Evolutionary conservation across 2,113 vertebrate genomes (phyloP).

Genomic region (Madoqua kirkii): DNA sequence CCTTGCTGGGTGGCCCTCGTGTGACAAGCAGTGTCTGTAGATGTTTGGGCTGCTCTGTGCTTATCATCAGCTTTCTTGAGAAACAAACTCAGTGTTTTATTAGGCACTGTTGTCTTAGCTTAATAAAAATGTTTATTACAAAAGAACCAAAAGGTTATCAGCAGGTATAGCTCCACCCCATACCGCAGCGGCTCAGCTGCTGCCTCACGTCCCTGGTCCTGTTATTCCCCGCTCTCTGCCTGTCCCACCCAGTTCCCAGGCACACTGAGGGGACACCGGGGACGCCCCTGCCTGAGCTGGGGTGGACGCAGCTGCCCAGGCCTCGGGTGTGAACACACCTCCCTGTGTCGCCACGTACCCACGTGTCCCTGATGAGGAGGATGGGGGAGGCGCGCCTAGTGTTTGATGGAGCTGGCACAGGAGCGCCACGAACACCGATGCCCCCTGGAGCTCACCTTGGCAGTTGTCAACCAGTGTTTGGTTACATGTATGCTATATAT

Average conservation of each 20-base stretch:
- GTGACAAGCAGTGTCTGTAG: fast-evolving
- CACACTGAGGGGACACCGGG: fast-evolving
- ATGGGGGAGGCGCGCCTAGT: neutral
- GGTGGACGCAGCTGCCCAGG: too few relatives aligned
- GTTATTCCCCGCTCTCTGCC: neutral
- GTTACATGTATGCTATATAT: too few relatives aligned
- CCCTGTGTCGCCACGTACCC: neutral
- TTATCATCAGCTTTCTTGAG: neutral
- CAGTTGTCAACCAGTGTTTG: neutral
- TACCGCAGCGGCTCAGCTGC: neutral
- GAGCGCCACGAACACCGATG: fast-evolving
- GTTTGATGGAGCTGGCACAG: neutral
- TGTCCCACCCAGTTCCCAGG: neutral
- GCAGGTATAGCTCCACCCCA: fast-evolving
- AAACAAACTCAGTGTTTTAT: neutral
- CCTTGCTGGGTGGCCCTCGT: neutral
- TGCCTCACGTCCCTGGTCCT: fast-evolving
- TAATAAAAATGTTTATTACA: too few relatives aligned
- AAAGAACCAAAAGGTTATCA: neutral
- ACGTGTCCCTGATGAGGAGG: neutral
- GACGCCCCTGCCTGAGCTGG: neutral
- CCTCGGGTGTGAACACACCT: too few relatives aligned
- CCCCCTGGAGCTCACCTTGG: too few relatives aligned
- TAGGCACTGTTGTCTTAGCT: neutral
- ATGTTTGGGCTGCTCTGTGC: neutral